A percentile compares a stretch with the other conserved stretches of the same genome.
phyloP scores from a whole-genome alignment of 2,113 vertebrate genomes.

The Tylochromis polylepis region DNA sequence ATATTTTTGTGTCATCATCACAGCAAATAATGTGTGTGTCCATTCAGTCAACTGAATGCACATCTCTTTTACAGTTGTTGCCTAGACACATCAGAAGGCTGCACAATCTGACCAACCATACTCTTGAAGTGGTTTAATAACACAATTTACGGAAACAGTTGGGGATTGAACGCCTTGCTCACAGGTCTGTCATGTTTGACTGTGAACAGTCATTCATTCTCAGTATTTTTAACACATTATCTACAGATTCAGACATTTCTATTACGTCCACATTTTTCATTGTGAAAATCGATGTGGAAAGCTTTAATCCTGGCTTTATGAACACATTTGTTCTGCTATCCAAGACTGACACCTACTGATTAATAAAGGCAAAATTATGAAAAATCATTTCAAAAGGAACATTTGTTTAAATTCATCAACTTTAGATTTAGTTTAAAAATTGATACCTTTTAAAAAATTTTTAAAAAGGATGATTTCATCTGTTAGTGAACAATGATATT shows the following conservation, averaged over 20 bases:
- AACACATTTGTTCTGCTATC: background rate
- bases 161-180: background rate
- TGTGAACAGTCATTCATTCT: background rate
- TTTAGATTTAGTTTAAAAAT: background rate
- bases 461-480: background rate
- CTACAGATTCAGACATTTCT: background rate
- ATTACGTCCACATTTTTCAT: background rate
- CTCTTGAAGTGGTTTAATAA: background rate
- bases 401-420: background rate
- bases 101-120: background rate
- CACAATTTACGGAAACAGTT: background rate
- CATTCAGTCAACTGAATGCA: background rate
- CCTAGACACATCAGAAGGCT: background rate
- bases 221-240: background rate
- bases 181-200: background rate
- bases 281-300: background rate
- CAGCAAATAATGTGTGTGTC: background rate
- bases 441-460: background rate
- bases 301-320: background rate
- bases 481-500: background rate
- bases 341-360: conserved; percentile 55
- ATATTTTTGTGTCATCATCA: background rate
- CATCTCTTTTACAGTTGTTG: background rate
- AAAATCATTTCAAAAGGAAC: background rate
- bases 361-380: background rate